Base-by-base conservation (phyloP, 2,888 invertebrate genomes). In the Epinotia nisella region DNA sequence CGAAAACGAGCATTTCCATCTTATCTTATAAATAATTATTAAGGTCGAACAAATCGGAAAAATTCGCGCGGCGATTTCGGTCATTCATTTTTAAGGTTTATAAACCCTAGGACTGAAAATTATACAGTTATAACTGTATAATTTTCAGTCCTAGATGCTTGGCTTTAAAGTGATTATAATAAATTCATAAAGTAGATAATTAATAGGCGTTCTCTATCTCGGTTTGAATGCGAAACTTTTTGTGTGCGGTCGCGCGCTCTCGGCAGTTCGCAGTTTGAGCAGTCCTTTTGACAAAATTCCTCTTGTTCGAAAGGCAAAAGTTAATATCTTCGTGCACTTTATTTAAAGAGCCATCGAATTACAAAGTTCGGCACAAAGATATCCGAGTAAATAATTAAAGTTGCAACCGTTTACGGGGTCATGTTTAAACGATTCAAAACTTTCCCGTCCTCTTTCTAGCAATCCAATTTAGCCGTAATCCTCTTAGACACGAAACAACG, bases 401-500 rank as follows among this genome's bases (percentile, higher is more conserved):
- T 71, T 55, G 11, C 29, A 39, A 65, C 39, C 60, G 60, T 68
- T 60, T 10, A 58, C 59, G 24, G 56, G 29, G 61, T 45, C 61
- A 59, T 66, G 66, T 68, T 72, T 62, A 49, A 64, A 49, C 71
- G 21, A 65, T 41, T 41, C 15, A 55, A 39, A 62, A 68, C 56
- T 72, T 69, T 69, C 58, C 19, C 58, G 49, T 45, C 64, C 19
- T 68, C 53, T 58, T 35, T 67, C 49, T 56, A 62, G 70, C 64
- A 56, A 61, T 62, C 61, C 55, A 74, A 70, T 67, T 73, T 68
- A 68, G 68, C 39, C 29, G 66, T 74, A 69, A 73, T 73, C 74
- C 69, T 74, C 64, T 59, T 59, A 74, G 35, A 21, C 69, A 67
- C 76, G 74, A 71, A 75, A 74, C 74, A 59, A 75, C 49, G 55